Base-by-base conservation (phyloP, 2,888 invertebrate genomes). In the Meliscaeva auricollis region DNA sequence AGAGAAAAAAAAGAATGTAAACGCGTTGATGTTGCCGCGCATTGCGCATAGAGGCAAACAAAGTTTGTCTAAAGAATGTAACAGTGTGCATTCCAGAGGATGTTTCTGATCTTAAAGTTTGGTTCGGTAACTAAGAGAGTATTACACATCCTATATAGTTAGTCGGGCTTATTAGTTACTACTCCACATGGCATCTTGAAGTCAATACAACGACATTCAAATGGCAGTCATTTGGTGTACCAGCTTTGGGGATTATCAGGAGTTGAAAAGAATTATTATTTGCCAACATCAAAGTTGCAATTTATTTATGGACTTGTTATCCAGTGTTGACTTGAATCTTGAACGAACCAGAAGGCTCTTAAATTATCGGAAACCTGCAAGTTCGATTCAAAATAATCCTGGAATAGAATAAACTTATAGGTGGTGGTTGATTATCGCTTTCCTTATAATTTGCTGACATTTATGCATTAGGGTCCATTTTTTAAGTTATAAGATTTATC, bases 161-260 rank as follows among this genome's bases (percentile, higher is more conserved):
- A n/a, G n/a, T n/a, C n/a, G n/a, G n/a, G n/a, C n/a, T n/a, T n/a
- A n/a, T n/a, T n/a, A n/a, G n/a, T n/a, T n/a, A n/a, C n/a, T n/a
- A 58, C 60, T 60, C 60, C 13, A 11, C 38, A 38, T 50, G 35
- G 66, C 41, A 44, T 56, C 20, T 22, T 13, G 13, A 38, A 20
- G 56, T 52, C 77, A 60, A 60, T 73, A 60, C 60, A 68, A 54
- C 66, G 62, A 60, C 35, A 77, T 78, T 82, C 60, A 73, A 78
- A 78, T 73, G 60, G 46, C 66, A 41, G 48, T 54, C 78, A 62
- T 68, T 78, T 62, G 46, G 66, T 48, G 46, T n/a, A 44, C 11
- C n/a, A 41, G 48, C 41, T 60, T 46, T 11, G n/a, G 6, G 17
- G 46, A 54, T 75, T 46, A 60, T 58, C 22, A 52, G 52, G 30